Conservation (phyloP, 2,888 invertebrate species). For the Drosophila longiperda region DNA sequence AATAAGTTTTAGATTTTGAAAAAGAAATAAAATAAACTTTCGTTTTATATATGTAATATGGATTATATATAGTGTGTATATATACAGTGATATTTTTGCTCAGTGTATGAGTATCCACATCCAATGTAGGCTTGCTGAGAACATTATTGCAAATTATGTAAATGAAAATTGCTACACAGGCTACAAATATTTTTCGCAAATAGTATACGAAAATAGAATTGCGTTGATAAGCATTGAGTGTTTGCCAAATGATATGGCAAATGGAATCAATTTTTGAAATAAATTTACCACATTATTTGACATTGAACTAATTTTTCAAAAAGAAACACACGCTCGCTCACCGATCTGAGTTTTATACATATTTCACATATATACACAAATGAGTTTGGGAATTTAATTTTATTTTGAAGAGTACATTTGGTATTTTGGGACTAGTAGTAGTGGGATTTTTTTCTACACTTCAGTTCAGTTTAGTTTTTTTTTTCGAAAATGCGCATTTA, state of each 20-base stretch:
- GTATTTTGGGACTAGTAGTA: background rate
- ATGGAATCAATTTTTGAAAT: slow-evolving; percentile 7
- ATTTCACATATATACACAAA: background rate
- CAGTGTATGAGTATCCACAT: background rate
- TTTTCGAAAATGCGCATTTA: background rate
- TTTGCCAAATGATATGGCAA: slow-evolving; percentile 24
- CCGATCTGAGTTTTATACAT: slow-evolving; percentile 2
- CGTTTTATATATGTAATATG: background rate
- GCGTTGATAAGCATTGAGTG: slow-evolving; percentile 25
- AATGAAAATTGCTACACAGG: slow-evolving; percentile 14
- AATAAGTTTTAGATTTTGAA: background rate
- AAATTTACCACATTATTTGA: slow-evolving; percentile 18
- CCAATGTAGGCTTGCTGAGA: slow-evolving; percentile 2
- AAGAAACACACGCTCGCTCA: slow-evolving; percentile 12
- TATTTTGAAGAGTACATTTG: slow-evolving; percentile 1
- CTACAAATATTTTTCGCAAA: slow-evolving; percentile 4
- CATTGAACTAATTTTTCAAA: slow-evolving; percentile 41
- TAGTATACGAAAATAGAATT: slow-evolving; percentile 7
- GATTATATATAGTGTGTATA: too few species aligned
- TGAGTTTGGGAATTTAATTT: background rate
- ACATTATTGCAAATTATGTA: slow-evolving; percentile 38
- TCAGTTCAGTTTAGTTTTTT: background rate
- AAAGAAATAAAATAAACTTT: background rate
- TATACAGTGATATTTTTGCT: background rate
- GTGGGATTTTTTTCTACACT: background rate